A percentile compares a stretch with the other conserved stretches of the same genome.
These are phyloP conservation scores for Saccostrea glomerata DNA, from an alignment of 1,140 invertebrate genomes.

Conservation along the genomic window DNA sequence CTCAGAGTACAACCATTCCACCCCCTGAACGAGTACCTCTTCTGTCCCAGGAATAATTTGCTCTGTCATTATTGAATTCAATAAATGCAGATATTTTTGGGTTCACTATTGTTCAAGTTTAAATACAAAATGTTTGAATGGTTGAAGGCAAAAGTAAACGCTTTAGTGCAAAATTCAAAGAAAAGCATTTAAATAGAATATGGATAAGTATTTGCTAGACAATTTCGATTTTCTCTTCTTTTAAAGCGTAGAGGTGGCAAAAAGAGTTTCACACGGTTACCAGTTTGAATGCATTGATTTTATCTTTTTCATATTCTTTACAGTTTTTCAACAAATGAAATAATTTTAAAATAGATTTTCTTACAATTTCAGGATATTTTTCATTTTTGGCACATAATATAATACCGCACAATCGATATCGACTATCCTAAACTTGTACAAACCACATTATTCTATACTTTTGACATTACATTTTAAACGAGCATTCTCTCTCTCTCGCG, in stretches of 20 bases:
- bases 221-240: slow-evolving; percentile 17
- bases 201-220: neutral
- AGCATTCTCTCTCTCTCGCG: too few species aligned
- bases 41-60: neutral
- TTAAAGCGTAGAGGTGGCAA: neutral
- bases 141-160: neutral
- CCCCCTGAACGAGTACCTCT: neutral
- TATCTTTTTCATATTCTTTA: neutral
- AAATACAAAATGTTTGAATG: slow-evolving; percentile 11
- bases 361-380: too few species aligned
- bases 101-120: neutral
- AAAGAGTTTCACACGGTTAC: slow-evolving; percentile 10
- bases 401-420: too few species aligned
- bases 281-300: neutral
- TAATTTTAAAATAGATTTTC: neutral
- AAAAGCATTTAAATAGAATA: slow-evolving; percentile 21
- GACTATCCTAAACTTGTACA: too few species aligned
- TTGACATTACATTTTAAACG: too few species aligned
- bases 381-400: too few species aligned
- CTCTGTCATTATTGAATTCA: slow-evolving; percentile 21
- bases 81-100: slow-evolving; percentile 25
- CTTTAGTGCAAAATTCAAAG: neutral
- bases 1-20: neutral
- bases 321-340: neutral
- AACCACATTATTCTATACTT: too few species aligned